phyloP scores from a whole-genome alignment of 1,140 invertebrate species.

The Globodera ellingtonae region DNA sequence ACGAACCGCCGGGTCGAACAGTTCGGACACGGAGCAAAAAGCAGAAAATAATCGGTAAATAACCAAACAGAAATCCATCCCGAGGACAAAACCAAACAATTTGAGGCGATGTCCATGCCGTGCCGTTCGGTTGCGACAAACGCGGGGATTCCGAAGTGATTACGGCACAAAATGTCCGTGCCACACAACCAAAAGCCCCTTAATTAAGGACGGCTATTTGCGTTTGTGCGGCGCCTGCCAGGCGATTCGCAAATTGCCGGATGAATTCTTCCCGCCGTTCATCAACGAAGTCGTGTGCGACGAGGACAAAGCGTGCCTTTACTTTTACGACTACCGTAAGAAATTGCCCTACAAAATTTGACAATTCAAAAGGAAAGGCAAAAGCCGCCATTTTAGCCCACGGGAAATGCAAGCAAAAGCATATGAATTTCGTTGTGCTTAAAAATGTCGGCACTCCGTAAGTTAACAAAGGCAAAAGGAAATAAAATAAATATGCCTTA shows the following conservation, averaged over 20 bases:
- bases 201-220: slow-evolving; percentile 59
- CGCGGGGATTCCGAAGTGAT: slow-evolving; percentile 53
- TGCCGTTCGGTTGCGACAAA: slow-evolving; percentile 65
- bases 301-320: slow-evolving; percentile 65
- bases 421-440: slow-evolving; percentile 65
- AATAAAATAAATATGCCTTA: neutral
- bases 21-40: slow-evolving; percentile 5
- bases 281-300: slow-evolving; percentile 65
- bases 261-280: slow-evolving; percentile 64
- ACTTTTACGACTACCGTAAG: slow-evolving; percentile 65
- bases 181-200: neutral
- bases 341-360: slow-evolving; percentile 15
- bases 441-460: slow-evolving; percentile 61
- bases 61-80: neutral
- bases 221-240: slow-evolving; percentile 63
- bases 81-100: neutral
- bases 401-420: slow-evolving; percentile 65
- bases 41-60: slow-evolving; percentile 21
- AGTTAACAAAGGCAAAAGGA: neutral
- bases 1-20: too few relatives aligned
- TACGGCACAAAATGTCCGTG: neutral
- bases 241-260: slow-evolving; percentile 61
- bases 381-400: slow-evolving; percentile 55
- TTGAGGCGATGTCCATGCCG: slow-evolving; percentile 64
- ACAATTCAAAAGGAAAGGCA: too few relatives aligned